Conservation (phyloP, 2,888 invertebrate genomes). For the Electrophaes corylata region DNA sequence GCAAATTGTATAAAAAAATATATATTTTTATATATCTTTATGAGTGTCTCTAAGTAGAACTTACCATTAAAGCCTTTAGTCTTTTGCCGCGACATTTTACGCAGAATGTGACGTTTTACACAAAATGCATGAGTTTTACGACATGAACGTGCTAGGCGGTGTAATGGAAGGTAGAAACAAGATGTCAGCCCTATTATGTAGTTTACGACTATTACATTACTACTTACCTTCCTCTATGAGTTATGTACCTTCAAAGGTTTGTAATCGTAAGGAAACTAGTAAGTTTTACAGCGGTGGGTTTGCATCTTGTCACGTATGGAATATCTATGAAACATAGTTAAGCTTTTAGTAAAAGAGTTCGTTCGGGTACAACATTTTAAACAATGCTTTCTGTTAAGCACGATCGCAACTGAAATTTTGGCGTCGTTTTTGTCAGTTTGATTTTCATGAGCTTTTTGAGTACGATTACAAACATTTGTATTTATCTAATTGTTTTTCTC, state of each 20-base stretch:
- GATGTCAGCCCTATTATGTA: neutral
- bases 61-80: conserved; percentile 20
- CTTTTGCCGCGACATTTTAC: conserved; percentile 14
- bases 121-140: conserved; percentile 22
- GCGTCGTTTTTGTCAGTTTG: too few relatives aligned
- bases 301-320: neutral
- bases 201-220: neutral
- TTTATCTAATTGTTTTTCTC: too few relatives aligned
- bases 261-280: neutral
- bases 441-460: too few relatives aligned
- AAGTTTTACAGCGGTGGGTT: neutral
- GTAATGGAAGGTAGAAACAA: conserved; percentile 3
- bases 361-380: too few relatives aligned
- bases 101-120: conserved; percentile 18
- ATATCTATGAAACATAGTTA: too few relatives aligned
- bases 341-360: too few relatives aligned
- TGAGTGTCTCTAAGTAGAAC: too few relatives aligned
- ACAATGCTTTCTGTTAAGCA: too few relatives aligned
- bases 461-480: too few relatives aligned
- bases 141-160: conserved; percentile 9
- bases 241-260: neutral
- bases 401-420: too few relatives aligned
- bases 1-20: too few relatives aligned
- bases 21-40: too few relatives aligned
- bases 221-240: neutral